Percentiles rank a stretch among this genome's conserved stretches.
Conservation (phyloP, 2,888 invertebrate genomes). For the Camponotus fellah region DNA sequence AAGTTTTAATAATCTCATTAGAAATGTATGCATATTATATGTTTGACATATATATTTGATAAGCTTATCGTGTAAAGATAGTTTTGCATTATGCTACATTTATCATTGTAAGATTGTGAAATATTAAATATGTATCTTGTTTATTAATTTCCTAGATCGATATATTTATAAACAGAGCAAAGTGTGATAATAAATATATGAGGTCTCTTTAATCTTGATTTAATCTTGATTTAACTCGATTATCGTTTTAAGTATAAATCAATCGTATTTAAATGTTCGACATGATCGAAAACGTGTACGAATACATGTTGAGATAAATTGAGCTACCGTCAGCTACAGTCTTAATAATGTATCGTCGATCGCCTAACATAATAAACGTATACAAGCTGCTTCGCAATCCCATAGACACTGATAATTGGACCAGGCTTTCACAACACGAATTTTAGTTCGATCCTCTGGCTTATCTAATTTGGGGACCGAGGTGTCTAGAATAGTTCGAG, state of each 20-base stretch:
- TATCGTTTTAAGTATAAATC: neutral
- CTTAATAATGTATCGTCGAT: slow-evolving; percentile 61
- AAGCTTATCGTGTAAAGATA: neutral
- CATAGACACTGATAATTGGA: slow-evolving; percentile 73
- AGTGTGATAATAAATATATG: neutral
- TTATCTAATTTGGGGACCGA: slow-evolving; percentile 58
- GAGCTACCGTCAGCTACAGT: slow-evolving; percentile 26
- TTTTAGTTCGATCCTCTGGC: slow-evolving; percentile 61
- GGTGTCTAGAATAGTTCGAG: slow-evolving; percentile 73
- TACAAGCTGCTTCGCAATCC: slow-evolving; percentile 69
- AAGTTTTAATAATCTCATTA: neutral
- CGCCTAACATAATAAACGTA: slow-evolving; percentile 70
- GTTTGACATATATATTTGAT: neutral
- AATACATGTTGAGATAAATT: slow-evolving; percentile 44
- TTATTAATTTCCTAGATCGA: slow-evolving; percentile 8
- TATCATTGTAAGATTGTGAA: neutral
- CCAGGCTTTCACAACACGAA: slow-evolving; percentile 68
- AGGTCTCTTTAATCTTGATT: neutral
- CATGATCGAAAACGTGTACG: slow-evolving; percentile 16
- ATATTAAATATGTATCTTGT: slow-evolving; percentile 4
- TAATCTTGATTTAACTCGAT: neutral
- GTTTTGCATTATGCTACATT: neutral
- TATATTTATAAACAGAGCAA: neutral
- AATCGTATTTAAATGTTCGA: neutral
- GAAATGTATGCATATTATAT: slow-evolving; percentile 10